phyloP scores from a whole-genome alignment of 2,113 vertebrate species.

The Sander vitreus region DNA sequence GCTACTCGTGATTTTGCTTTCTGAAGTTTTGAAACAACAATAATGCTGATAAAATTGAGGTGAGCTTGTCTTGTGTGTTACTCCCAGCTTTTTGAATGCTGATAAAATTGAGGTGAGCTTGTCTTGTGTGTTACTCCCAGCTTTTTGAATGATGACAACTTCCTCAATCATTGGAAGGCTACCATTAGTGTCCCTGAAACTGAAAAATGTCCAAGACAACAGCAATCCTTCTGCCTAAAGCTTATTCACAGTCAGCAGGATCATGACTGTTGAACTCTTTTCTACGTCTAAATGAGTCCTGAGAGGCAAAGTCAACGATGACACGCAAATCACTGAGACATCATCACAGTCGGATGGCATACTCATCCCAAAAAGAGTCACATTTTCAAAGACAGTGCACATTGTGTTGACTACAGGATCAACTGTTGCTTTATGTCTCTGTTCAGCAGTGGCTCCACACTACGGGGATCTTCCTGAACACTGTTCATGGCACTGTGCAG shows the following conservation, averaged over 20 bases:
- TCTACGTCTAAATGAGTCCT: not conserved
- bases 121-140: constrained; percentile 24
- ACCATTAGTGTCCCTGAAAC: not conserved
- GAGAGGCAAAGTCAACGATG: not conserved
- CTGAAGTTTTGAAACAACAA: constrained; percentile 19
- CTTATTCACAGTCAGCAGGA: not conserved
- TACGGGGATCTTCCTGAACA: no score
- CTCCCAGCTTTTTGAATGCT: constrained; percentile 8
- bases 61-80: constrained; percentile 32
- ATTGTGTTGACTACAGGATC: no score
- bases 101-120: not conserved
- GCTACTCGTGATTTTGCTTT: not conserved
- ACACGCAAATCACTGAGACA: not conserved
- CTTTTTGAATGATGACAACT: constrained; percentile 23
- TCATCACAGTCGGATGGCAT: no score
- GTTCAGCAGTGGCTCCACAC: not conserved
- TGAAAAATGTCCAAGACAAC: not conserved
- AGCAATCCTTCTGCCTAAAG: not conserved
- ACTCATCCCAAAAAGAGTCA: not conserved
- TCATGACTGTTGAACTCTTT: not conserved
- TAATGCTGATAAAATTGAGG: not conserved
- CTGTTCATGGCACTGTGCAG: no score
- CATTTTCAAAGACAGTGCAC: not conserved
- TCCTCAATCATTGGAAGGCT: constrained; percentile 24
- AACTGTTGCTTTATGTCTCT: no score